phyloP scores from a whole-genome alignment of 2,888 invertebrate genomes.

The Chloromyia formosa region DNA sequence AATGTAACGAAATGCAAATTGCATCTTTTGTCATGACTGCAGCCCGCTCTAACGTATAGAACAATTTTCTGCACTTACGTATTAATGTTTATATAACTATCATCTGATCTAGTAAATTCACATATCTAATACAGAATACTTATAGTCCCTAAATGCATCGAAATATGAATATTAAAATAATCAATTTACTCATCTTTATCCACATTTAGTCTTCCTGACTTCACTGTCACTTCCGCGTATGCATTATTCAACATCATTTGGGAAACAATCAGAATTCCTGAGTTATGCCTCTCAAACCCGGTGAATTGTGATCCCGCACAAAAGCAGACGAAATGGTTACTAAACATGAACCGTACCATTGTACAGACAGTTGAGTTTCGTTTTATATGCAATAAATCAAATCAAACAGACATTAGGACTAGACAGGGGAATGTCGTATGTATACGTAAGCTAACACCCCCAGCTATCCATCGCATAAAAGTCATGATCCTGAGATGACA shows the following conservation, averaged over 20 bases:
- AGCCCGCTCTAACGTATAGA: too few species aligned
- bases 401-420: slow-evolving; percentile 43
- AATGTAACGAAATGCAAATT: too few species aligned
- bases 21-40: too few species aligned
- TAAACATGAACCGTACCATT: slow-evolving; percentile 30
- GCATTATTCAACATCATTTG: slow-evolving; percentile 42
- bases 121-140: too few species aligned
- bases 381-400: slow-evolving; percentile 43
- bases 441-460: background rate
- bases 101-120: too few species aligned
- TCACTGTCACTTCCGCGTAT: slow-evolving; percentile 27
- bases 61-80: too few species aligned
- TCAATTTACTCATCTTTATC: slow-evolving; percentile 27
- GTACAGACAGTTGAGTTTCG: slow-evolving; percentile 34
- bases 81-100: too few species aligned
- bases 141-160: too few species aligned
- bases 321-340: slow-evolving; percentile 30
- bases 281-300: slow-evolving; percentile 9
- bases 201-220: slow-evolving; percentile 17
- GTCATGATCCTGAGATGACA: slow-evolving; percentile 49
- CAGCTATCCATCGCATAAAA: slow-evolving; percentile 27
- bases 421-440: slow-evolving; percentile 21
- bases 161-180: background rate
- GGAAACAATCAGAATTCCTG: slow-evolving; percentile 40
- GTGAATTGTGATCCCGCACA: background rate